Evolutionary conservation across 2,113 vertebrate species (phyloP), one percentile per base, ranked within the genome.

Genomic region (Rhabdomys dilectus): DNA sequence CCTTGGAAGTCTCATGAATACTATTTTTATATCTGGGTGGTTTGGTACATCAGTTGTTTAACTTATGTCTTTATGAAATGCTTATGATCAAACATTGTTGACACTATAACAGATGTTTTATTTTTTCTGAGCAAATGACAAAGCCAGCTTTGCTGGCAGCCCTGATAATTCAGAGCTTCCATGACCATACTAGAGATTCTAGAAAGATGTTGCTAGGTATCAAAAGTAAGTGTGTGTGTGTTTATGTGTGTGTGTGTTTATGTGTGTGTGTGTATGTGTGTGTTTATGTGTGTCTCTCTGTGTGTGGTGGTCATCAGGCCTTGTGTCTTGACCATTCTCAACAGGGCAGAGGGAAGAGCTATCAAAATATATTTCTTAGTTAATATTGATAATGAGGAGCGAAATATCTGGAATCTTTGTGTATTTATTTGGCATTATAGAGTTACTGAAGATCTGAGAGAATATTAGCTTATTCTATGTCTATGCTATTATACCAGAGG

Each of bases 101-200:
- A n/a, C 84, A 94, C 62, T 93, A 6, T 88, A 93, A 73, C 48
- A 53, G 51, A 76, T 82, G 45, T 17, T 94, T 96, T 62, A 36
- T 90, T 13, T 93, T 97, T 96, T 93, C 94, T 89, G 64, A 92
- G 91, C 6, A 87, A 96, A 84, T 64, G 73, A 73, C 92, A 87
- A 88, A 80, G 45, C 58, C 24, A 81, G 0, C 36, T 8, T 56
- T 82, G 75, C 29, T 24, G 64, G 62, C 21, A 89, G 91, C 39
- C 21, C 31, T 51, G 62, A 56, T 48, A 72, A 66, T 84, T 88
- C 93, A 88, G 88, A 90, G 84, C 5, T 68, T 88, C 84, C 91
- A 80, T 96, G 77, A 91, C 72, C 78, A 93, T 26, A 51, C 45
- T 51, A 53, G 72, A 91, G 68, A 72, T 80, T 86, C 3, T 45